Conservation (phyloP, 2,888 invertebrate species). For the Zelleria hepariella region DNA sequence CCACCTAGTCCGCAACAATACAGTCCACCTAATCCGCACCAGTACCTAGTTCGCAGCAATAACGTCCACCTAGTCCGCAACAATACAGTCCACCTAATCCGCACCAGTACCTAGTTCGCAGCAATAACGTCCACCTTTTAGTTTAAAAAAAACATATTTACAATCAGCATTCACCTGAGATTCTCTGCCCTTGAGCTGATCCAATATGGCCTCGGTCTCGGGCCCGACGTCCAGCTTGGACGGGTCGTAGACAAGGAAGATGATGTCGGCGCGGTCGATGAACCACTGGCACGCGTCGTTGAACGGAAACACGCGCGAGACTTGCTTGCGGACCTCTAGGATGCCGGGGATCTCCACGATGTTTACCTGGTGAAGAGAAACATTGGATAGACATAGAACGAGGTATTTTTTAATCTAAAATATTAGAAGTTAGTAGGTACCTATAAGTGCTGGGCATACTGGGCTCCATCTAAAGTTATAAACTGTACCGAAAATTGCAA, state of each 20-base stretch:
- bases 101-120: too few species aligned
- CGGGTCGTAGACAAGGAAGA: conserved; percentile 95
- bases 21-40: too few species aligned
- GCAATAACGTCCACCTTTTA: too few species aligned
- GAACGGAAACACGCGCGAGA: conserved; percentile 93
- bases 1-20: too few species aligned
- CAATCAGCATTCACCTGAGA: too few species aligned
- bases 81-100: too few species aligned
- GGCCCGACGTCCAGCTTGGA: conserved; percentile 95
- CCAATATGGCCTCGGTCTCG: conserved; percentile 94
- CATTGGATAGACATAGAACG: not conserved
- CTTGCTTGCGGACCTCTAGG: conserved; percentile 92
- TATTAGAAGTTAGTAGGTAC: not conserved
- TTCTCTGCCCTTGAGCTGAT: conserved; percentile 94
- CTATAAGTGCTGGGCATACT: too few species aligned
- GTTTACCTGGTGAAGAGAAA: conserved; percentile 77
- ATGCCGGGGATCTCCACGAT: conserved; percentile 97
- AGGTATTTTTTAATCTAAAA: not conserved
- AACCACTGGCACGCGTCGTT: conserved; percentile 98
- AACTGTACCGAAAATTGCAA: too few species aligned
- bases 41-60: too few species aligned
- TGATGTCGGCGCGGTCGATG: conserved; percentile 95
- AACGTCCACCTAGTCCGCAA: too few species aligned
- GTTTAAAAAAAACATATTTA: too few species aligned
- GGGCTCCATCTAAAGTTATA: too few species aligned